Conservation (phyloP, 2,797 vertebrate species). For the Lacerta viridis region DNA sequence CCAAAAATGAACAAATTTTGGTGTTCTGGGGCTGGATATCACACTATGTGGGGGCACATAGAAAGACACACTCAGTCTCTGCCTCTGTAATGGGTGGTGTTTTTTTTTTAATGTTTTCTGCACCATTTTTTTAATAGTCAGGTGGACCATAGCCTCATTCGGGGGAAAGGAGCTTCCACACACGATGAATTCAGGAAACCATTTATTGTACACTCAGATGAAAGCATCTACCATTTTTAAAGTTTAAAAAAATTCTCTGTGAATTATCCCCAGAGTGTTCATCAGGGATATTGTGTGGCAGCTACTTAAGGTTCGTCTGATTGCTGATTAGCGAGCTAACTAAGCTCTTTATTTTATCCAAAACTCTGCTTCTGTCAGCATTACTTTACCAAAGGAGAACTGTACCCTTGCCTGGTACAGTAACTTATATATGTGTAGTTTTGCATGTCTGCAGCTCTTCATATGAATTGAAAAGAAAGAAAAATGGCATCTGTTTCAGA, state of each 20-base stretch:
- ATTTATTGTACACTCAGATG: background rate
- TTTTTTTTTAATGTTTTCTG: background rate
- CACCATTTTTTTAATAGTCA: background rate
- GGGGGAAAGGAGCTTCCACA: background rate
- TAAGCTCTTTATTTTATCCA: slow-evolving; percentile 2
- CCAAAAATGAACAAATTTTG: background rate
- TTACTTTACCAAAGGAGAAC: background rate
- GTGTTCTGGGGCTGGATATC: background rate
- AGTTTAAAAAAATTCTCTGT: background rate
- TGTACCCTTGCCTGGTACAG: background rate
- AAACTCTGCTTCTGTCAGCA: background rate
- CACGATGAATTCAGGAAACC: background rate
- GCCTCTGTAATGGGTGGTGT: background rate
- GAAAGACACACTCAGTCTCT: background rate
- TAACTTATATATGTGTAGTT: too few relatives aligned
- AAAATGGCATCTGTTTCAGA: background rate
- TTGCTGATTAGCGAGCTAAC: slow-evolving; percentile 8
- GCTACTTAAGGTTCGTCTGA: background rate
- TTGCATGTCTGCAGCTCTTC: background rate
- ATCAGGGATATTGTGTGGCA: slow-evolving; percentile 18
- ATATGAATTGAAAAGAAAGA: background rate
- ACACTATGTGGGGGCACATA: too few relatives aligned
- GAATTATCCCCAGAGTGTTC: slow-evolving; percentile 27
- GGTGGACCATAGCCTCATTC: background rate
- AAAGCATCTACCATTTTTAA: slow-evolving; percentile 22